Evolutionary conservation across 2,888 invertebrate genomes (phyloP).

Genomic region (Lottia gigantea): DNA sequence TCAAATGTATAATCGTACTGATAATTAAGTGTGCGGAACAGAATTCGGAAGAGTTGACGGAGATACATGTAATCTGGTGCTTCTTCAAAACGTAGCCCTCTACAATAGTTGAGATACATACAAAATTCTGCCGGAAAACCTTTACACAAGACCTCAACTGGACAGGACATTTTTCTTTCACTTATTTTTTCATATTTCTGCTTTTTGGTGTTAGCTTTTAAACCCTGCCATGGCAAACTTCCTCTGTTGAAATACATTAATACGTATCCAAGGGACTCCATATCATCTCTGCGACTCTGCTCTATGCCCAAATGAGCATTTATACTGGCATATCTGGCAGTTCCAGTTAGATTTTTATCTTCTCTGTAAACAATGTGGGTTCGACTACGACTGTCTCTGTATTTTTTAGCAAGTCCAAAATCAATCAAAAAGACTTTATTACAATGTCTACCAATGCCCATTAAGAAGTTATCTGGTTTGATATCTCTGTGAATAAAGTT

Average conservation of each 20-base stretch:
- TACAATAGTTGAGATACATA: slow-evolving; percentile 99
- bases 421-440: slow-evolving; percentile 91
- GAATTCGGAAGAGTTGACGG: slow-evolving; percentile 96
- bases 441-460: slow-evolving; percentile 70
- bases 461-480: slow-evolving; percentile 73
- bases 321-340: slow-evolving; percentile 93
- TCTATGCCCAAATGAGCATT: slow-evolving; percentile 99
- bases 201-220: slow-evolving; percentile 96
- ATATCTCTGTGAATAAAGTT: slow-evolving; percentile 94
- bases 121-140: slow-evolving; percentile 99
- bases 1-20: slow-evolving; percentile 99
- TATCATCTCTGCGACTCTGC: slow-evolving; percentile 97
- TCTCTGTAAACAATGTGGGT: slow-evolving; percentile 89
- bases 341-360: slow-evolving; percentile 69
- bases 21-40: slow-evolving; percentile 99
- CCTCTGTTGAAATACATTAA: slow-evolving; percentile 98
- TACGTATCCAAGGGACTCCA: slow-evolving; percentile 99
- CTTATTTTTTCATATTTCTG: slow-evolving; percentile 99
- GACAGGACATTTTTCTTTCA: slow-evolving; percentile 99
- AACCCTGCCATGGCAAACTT: slow-evolving; percentile 96
- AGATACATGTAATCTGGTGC: slow-evolving; percentile 99
- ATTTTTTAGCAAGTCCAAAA: slow-evolving; percentile 99
- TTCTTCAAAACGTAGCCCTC: slow-evolving; percentile 97
- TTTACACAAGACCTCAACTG: slow-evolving; percentile 98
- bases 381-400: slow-evolving; percentile 90